phyloP scores from a whole-genome alignment of 2,113 vertebrate genomes.

The Tyrannus savana region DNA sequence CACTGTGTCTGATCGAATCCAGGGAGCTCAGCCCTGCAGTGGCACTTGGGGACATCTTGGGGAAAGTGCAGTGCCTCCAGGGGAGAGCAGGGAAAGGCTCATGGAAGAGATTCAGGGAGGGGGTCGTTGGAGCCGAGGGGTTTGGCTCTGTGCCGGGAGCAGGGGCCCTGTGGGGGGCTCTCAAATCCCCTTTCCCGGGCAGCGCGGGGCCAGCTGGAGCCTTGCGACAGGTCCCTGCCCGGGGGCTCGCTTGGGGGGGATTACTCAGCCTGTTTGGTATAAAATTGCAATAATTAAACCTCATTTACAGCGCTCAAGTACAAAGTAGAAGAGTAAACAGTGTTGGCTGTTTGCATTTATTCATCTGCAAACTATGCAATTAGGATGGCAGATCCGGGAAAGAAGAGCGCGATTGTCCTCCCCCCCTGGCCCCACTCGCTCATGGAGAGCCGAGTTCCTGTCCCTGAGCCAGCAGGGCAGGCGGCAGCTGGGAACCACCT shows the following conservation, averaged over 20 bases:
- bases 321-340: not conserved
- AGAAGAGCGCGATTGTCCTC: not conserved
- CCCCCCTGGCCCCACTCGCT: not conserved
- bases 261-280: not conserved
- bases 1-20: rapidly evolving
- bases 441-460: not conserved
- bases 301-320: not conserved
- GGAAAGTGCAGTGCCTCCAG: not conserved
- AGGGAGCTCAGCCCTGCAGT: not conserved
- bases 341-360: constrained; percentile 15
- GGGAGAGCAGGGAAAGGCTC: not conserved
- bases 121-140: rapidly evolving
- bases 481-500: not conserved
- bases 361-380: constrained; percentile 36
- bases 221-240: not conserved
- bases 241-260: not conserved
- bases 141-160: not conserved
- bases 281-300: constrained; percentile 20
- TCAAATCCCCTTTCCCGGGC: rapidly evolving
- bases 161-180: not conserved
- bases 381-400: not conserved
- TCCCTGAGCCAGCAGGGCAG: not conserved
- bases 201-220: not conserved
- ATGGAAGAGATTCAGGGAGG: not conserved
- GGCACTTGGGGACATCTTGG: not conserved